These are phyloP conservation scores for Xyrauchen texanus DNA, from an alignment of 2,113 vertebrate species.

Conservation along the genomic window DNA sequence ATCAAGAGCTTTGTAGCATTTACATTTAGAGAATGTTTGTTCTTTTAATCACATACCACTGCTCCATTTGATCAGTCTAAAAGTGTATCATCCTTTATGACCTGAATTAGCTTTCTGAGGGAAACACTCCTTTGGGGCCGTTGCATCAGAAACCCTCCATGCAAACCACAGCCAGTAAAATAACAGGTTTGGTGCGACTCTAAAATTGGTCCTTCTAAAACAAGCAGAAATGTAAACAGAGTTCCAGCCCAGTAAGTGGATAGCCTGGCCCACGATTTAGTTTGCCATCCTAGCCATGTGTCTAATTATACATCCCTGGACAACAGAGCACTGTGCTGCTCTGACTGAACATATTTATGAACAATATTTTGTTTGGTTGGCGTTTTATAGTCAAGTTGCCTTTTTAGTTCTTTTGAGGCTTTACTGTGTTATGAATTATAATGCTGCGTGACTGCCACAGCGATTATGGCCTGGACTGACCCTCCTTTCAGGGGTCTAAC, in stretches of 20 bases:
- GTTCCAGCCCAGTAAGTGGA: conserved; percentile 69
- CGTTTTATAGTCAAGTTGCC: conserved; percentile 53
- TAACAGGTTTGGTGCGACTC: conserved; percentile 70
- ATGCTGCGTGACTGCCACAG: neutral
- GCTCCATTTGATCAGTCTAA: conserved; percentile 6
- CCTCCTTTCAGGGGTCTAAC: neutral
- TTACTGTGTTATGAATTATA: conserved; percentile 45
- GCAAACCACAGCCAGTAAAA: conserved; percentile 65
- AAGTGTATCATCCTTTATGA: conserved; percentile 57
- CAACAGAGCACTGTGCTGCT: conserved; percentile 54
- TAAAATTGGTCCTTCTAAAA: conserved; percentile 75
- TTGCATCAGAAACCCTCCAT: conserved; percentile 70
- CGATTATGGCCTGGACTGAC: conserved; percentile 34
- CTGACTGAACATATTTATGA: conserved; percentile 58
- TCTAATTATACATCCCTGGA: conserved; percentile 60
- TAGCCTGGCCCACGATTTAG: conserved; percentile 62
- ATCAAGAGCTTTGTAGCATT: neutral
- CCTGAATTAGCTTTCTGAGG: conserved; percentile 55
- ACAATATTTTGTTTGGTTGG: conserved; percentile 58
- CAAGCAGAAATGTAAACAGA: conserved; percentile 70
- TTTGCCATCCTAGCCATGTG: conserved; percentile 63
- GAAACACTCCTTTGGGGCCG: conserved; percentile 24
- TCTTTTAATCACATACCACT: neutral
- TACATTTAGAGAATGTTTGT: conserved; percentile 1
- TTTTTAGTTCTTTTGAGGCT: conserved; percentile 62